phyloP scores from a whole-genome alignment of 2,113 vertebrate genomes.

The Serilophus lunatus region DNA sequence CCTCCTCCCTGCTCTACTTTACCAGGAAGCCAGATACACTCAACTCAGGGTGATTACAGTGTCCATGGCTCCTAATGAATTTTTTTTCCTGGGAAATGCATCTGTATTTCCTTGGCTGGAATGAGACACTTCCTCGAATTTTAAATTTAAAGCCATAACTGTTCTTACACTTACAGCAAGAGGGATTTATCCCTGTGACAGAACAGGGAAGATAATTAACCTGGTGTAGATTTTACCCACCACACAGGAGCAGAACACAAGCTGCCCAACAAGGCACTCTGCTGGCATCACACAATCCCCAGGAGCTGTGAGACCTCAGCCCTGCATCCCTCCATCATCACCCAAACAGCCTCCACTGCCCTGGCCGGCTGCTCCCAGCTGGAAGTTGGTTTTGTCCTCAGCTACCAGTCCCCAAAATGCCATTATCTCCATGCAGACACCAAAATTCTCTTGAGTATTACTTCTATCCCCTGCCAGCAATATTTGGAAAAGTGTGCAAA shows the following conservation, averaged over 20 bases:
- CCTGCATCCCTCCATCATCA: not conserved
- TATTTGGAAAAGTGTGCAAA: not conserved
- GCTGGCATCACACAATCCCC: not conserved
- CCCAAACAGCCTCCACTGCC: not conserved
- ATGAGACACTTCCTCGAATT: not conserved
- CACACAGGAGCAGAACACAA: not conserved
- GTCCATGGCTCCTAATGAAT: not conserved
- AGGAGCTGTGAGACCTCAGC: not conserved
- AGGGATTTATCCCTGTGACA: not conserved
- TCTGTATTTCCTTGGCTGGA: not conserved
- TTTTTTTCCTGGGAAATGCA: not conserved
- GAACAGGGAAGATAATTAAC: not conserved
- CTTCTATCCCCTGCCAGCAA: not conserved
- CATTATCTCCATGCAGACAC: not conserved
- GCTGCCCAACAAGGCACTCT: not conserved
- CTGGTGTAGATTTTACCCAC: not conserved
- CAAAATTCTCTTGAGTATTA: not conserved
- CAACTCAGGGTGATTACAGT: not conserved
- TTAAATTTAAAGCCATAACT: not conserved
- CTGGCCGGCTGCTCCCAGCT: not conserved
- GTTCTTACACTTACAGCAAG: not conserved
- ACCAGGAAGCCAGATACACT: not conserved
- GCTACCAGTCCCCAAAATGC: not conserved
- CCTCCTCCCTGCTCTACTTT: conserved; percentile 1
- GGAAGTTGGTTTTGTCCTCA: conserved; percentile 14